Evolutionary conservation across 30 jellyfish, hydroid and myxozoan genomes (phyloP).

Genomic region (Cassiopea andromeda): DNA sequence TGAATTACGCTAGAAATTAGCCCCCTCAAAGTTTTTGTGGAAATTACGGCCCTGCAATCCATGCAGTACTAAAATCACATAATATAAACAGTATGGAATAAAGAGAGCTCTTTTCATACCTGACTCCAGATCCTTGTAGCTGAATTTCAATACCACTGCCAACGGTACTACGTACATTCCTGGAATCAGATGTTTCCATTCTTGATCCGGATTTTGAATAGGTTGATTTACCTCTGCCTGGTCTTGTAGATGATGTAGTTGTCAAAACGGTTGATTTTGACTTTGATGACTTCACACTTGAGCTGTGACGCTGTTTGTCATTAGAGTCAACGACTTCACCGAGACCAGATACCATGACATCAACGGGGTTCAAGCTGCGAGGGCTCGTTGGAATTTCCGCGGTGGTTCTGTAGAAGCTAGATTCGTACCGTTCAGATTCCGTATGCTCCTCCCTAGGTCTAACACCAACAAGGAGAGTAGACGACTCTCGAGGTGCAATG

Average conservation of each 20-base stretch:
- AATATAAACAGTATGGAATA: too few relatives aligned
- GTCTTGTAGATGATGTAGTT: slow-evolving; percentile 9
- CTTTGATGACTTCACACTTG: slow-evolving; percentile 16
- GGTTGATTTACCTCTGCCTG: slow-evolving; percentile 21
- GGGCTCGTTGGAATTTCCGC: slow-evolving; percentile 74
- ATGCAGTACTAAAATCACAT: too few relatives aligned
- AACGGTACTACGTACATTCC: slow-evolving; percentile 12
- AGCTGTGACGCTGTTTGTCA: slow-evolving; percentile 4
- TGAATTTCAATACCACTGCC: slow-evolving; percentile 57
- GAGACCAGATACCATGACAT: slow-evolving; percentile 75
- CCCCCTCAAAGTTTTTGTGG: too few relatives aligned
- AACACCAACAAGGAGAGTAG: slow-evolving; percentile 62
- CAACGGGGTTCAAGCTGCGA: slow-evolving; percentile 75
- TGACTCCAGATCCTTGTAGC: slow-evolving; percentile 57
- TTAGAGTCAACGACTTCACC: slow-evolving; percentile 43
- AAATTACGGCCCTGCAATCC: too few relatives aligned
- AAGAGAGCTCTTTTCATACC: not conserved
- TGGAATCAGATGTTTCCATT: slow-evolving; percentile 32
- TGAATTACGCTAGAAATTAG: too few relatives aligned
- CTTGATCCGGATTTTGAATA: slow-evolving; percentile 16
- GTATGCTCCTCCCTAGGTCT: slow-evolving; percentile 68
- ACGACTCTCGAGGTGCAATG: slow-evolving; percentile 70
- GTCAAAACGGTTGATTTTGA: slow-evolving; percentile 19
- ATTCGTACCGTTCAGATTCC: slow-evolving; percentile 51
- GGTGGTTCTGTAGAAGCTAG: slow-evolving; percentile 84